Evolutionary conservation across 53 echinoderm and acorn worm species (phyloP).

Genomic region (Glandiceps talaboti): DNA sequence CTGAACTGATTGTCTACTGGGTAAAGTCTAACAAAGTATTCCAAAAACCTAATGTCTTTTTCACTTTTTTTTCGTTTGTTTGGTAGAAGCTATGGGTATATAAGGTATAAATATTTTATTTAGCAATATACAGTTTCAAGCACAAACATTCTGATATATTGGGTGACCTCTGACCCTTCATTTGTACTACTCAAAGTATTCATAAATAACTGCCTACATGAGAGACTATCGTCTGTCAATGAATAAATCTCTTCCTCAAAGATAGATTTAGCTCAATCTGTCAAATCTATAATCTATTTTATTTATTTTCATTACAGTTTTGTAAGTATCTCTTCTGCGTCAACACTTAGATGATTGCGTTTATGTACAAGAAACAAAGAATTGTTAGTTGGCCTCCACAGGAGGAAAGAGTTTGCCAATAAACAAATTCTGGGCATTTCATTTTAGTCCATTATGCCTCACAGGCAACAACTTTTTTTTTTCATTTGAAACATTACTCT

Average conservation of each 20-base stretch:
- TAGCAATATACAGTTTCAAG: background rate
- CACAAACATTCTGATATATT: no score
- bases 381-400: background rate
- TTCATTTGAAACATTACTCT: no score
- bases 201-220: background rate
- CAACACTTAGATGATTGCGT: background rate
- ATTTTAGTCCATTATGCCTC: background rate
- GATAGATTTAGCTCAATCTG: background rate
- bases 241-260: background rate
- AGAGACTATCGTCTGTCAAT: background rate
- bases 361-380: background rate
- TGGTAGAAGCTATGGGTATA: background rate
- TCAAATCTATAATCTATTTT: background rate
- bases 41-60: no score
- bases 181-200: background rate
- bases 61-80: no score
- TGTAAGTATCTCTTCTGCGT: background rate
- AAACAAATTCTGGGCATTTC: background rate
- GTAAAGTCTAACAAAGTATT: no score
- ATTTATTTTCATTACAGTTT: background rate
- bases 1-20: no score
- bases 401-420: background rate
- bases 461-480: no score
- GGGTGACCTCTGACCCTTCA: background rate
- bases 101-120: background rate